Evolutionary conservation across 2,113 vertebrate species (phyloP), one percentile per base, ranked within the genome.

Genomic region (Dryoscopus gambensis): DNA sequence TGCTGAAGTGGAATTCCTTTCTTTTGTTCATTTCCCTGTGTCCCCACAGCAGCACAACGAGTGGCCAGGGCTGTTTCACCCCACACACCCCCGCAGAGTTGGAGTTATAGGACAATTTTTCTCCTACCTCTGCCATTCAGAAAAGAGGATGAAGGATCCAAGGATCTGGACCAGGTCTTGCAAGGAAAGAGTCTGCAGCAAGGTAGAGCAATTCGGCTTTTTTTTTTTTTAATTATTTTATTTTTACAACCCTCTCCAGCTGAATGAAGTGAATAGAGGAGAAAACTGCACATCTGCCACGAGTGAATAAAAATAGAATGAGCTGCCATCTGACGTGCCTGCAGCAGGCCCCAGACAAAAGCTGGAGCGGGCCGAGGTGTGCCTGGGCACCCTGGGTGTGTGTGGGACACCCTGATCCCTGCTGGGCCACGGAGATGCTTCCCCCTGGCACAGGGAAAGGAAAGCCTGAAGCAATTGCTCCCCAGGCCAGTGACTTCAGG

Each of bases 231-330:
- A n/a, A n/a, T n/a, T 24, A 35, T 35, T 23, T 57, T 23, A 23
- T 35, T 73, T 79, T 78, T 15, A 64, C 65, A 56, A 33, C 30
- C 17, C 23, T 88, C 55, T 93, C 46, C 52, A 82, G 80, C 56
- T n/a, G 44, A 78, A 28, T 78, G 76, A 70, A 70, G 30, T 13
- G 70, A 85, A 47, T 10, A 25, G 67, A 85, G 70, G 40, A 82
- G 80, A 75, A 79, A 83, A 62, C 60, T 53, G 80, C 93, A 83
- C 84, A 88, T 85, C 76, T 95, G 90, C 84, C 84, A 70, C 40
- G 24, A 42, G 18, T 0, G 6, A 55, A 25, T 35, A 33, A 42
- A 74, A 75, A 9, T 33, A 42, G 65, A 56, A 65, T 2, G 60
- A 86, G 56, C 10, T 65, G 40, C 46, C 2, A 7, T 35, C 87